Evolutionary conservation across 2,888 invertebrate species (phyloP).

Genomic region (Platynereis dumerilii): DNA sequence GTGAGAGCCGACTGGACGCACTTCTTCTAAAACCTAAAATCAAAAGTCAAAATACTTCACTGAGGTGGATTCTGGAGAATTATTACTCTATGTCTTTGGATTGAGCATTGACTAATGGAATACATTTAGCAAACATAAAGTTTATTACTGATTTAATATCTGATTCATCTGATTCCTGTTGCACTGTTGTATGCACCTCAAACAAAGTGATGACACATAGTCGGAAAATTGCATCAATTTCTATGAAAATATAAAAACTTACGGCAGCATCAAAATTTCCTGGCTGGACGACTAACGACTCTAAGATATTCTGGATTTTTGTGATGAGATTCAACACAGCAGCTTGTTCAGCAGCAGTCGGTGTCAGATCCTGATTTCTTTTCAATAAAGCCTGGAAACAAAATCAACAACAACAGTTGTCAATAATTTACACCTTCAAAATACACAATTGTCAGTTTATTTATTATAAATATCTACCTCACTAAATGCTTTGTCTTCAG

Average conservation of each 20-base stretch:
- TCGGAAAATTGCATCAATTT: background rate
- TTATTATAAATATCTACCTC: conserved; percentile 67
- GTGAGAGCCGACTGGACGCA: conserved; percentile 95
- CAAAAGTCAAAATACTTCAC: background rate
- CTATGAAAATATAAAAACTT: conserved; percentile 12
- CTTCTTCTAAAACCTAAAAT: conserved; percentile 73
- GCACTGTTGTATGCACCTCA: background rate
- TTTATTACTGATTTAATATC: no score
- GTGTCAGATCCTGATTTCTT: conserved; percentile 89
- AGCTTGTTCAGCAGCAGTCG: conserved; percentile 88
- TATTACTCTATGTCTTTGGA: no score
- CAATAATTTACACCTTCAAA: background rate
- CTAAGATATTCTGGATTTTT: conserved; percentile 92
- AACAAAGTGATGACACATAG: background rate
- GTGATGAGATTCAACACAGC: conserved; percentile 91
- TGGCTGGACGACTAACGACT: conserved; percentile 92
- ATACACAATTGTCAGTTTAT: background rate
- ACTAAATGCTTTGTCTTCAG: conserved; percentile 85
- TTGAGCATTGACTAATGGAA: no score
- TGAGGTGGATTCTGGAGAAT: background rate
- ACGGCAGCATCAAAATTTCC: conserved; percentile 77
- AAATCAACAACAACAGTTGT: no score
- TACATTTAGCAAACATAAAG: no score
- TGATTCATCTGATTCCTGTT: background rate
- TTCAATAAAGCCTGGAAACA: conserved; percentile 82